phyloP scores from a whole-genome alignment of 2,888 invertebrate species.

The Melitaea athalia region DNA sequence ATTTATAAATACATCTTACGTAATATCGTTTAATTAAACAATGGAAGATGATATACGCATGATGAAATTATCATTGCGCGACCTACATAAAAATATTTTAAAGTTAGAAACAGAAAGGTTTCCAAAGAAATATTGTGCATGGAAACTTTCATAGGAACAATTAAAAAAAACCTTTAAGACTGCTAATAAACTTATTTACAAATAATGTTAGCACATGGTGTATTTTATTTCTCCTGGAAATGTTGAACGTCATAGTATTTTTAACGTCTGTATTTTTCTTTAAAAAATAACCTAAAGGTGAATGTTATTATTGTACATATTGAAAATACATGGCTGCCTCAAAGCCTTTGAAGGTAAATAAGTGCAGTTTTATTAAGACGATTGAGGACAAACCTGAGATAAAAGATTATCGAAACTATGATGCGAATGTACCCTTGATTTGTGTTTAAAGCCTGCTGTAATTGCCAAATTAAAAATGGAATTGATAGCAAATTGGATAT shows the following conservation, averaged over 20 bases:
- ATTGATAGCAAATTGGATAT: slow-evolving; percentile 52
- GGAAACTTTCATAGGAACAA: too few species aligned
- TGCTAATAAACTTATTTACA: slow-evolving; percentile 11
- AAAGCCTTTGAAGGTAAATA: slow-evolving; percentile 46
- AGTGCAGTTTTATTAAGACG: slow-evolving; percentile 42
- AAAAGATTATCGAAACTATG: slow-evolving; percentile 42
- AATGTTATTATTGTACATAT: slow-evolving; percentile 31
- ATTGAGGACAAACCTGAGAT: slow-evolving; percentile 57
- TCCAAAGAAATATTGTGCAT: background rate
- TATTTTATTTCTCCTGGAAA: slow-evolving; percentile 8
- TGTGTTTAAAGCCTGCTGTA: slow-evolving; percentile 41
- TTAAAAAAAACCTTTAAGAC: background rate
- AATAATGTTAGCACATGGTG: slow-evolving; percentile 25
- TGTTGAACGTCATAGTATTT: background rate
- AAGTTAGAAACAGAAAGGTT: background rate
- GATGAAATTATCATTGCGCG: slow-evolving; percentile 8
- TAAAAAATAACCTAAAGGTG: background rate
- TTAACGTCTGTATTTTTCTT: background rate
- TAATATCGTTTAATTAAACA: too few species aligned
- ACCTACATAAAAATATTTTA: background rate
- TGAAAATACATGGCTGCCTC: slow-evolving; percentile 47
- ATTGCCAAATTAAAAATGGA: slow-evolving; percentile 50
- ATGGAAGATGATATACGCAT: background rate
- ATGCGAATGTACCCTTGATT: slow-evolving; percentile 44
- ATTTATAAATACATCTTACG: background rate